Conservation (phyloP, 92 coral and sea anemone genomes). For the Bergia puertoricense region DNA sequence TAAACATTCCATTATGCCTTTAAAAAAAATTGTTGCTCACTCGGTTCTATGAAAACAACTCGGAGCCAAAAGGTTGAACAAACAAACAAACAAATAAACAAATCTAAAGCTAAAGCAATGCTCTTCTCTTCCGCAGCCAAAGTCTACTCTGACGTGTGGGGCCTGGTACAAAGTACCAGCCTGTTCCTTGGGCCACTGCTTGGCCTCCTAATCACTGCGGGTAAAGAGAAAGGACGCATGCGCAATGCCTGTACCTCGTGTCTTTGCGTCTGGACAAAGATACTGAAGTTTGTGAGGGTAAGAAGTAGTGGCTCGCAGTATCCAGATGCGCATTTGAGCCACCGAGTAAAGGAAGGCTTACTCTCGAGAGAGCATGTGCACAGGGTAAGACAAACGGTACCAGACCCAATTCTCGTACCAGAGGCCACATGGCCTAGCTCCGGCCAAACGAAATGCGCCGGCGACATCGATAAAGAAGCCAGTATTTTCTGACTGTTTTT, state of each 20-base stretch:
- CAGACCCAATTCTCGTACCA: background rate
- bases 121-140: conserved; percentile 2
- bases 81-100: background rate
- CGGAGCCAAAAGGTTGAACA: background rate
- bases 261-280: background rate
- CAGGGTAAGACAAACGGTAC: background rate
- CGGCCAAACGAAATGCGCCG: background rate
- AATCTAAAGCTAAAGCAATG: background rate
- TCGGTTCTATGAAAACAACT: background rate
- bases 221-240: background rate
- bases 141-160: conserved; percentile 2
- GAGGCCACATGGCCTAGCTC: background rate
- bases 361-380: background rate
- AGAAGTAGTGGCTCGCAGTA: background rate
- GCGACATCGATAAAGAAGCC: too few species aligned
- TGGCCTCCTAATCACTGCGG: background rate
- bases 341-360: background rate
- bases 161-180: background rate
- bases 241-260: background rate
- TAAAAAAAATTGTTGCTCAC: background rate
- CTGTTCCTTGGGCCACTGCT: conserved; percentile 13
- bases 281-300: background rate
- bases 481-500: too few species aligned
- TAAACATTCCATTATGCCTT: background rate
- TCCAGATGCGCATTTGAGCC: background rate